Percentiles rank a stretch among this genome's conserved stretches.
phyloP scores from a whole-genome alignment of 2,113 vertebrate genomes.

The Malurus cyaneus region DNA sequence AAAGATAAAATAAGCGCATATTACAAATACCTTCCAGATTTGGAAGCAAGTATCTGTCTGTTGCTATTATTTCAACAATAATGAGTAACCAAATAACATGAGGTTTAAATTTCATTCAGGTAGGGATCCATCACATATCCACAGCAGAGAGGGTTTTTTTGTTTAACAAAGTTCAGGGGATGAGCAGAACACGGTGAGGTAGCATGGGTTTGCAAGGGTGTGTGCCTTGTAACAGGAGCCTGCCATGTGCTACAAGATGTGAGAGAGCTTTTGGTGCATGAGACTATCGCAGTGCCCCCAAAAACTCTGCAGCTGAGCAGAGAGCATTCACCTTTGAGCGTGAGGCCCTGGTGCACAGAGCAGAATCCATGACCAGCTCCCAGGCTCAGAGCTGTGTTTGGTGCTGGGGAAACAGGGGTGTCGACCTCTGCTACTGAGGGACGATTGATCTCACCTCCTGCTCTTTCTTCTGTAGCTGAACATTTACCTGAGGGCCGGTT shows the following conservation, averaged over 20 bases:
- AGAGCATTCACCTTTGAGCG: background rate
- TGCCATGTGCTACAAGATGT: accelerated
- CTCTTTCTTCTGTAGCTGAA: background rate
- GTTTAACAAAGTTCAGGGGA: background rate
- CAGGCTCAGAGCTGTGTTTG: background rate
- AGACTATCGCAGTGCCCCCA: background rate
- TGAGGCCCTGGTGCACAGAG: background rate
- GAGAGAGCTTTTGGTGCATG: accelerated
- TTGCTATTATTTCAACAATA: background rate
- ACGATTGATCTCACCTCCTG: background rate
- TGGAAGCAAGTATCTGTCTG: background rate
- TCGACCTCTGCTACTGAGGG: background rate
- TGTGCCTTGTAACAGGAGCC: background rate
- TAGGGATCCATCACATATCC: background rate
- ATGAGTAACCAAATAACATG: background rate
- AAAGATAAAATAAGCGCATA: background rate
- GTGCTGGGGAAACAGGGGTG: background rate
- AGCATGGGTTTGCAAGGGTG: background rate
- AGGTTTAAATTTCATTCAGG: background rate
- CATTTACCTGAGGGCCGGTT: background rate
- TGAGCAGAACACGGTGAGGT: background rate
- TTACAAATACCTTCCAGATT: background rate
- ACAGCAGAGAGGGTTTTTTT: background rate
- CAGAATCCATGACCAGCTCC: background rate
- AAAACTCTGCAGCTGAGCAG: background rate